Evolutionary conservation across 2,797 vertebrate genomes (phyloP).

Genomic region (Phoxinus dragarum): DNA sequence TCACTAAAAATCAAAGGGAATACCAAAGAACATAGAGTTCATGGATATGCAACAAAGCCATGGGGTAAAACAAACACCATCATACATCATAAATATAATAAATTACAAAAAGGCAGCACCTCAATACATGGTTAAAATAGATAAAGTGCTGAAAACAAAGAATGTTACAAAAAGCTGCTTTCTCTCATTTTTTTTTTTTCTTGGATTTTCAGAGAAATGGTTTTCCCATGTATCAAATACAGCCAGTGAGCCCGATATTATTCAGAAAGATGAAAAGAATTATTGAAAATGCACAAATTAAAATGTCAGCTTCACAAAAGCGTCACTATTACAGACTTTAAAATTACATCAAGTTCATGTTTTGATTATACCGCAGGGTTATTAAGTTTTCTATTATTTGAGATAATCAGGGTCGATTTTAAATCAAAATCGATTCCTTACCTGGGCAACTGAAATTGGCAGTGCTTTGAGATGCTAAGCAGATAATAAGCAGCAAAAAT

Average conservation of each 20-base stretch:
- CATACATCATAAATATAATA: constrained; percentile 22
- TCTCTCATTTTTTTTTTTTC: background rate
- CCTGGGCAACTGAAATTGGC: background rate
- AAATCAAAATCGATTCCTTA: background rate
- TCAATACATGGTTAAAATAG: constrained; percentile 6
- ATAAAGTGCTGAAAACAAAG: background rate
- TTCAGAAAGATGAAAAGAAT: background rate
- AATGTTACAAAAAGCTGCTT: background rate
- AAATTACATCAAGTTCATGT: background rate
- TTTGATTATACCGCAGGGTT: background rate
- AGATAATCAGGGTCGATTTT: background rate
- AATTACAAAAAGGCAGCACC: background rate
- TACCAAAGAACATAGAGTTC: background rate
- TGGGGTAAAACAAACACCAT: constrained; percentile 2
- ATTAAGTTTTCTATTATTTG: background rate
- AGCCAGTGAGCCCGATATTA: background rate
- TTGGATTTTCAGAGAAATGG: constrained; percentile 1
- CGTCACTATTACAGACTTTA: background rate
- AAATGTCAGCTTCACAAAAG: constrained; percentile 1
- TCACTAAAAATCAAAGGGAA: constrained; percentile 17
- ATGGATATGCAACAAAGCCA: constrained; percentile 16
- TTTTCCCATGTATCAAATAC: background rate
- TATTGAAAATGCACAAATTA: background rate
- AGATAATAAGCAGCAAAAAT: background rate
- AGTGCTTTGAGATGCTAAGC: background rate